Evolutionary conservation across 2,888 invertebrate species (phyloP).

Genomic region (Allolobophora icterica): DNA sequence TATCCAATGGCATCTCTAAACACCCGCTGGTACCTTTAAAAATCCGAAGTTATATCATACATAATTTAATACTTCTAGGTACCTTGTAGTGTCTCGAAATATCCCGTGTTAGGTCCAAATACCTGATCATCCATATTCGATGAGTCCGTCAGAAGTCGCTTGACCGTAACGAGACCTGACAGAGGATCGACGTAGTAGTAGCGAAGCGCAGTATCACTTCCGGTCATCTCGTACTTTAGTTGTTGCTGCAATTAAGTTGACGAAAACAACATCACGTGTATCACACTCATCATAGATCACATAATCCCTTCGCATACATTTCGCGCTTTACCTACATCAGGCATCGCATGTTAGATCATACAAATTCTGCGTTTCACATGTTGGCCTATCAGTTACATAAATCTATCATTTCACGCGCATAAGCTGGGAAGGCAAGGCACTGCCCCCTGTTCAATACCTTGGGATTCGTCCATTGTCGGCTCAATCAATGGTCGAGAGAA

Average conservation of each 20-base stretch:
- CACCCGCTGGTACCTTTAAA: background rate
- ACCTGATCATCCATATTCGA: slow-evolving; percentile 46
- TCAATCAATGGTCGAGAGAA: no score
- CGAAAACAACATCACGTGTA: background rate
- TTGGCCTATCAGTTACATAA: background rate
- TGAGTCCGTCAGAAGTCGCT: slow-evolving; percentile 46
- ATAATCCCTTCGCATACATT: background rate
- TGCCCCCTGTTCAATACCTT: no score
- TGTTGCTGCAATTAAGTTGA: slow-evolving; percentile 38
- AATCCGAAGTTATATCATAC: background rate
- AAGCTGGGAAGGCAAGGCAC: no score
- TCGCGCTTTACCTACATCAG: no score
- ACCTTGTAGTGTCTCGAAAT: background rate
- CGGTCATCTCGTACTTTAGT: slow-evolving; percentile 46
- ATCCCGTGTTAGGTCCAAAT: background rate
- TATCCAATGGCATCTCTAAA: background rate
- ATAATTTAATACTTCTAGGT: background rate
- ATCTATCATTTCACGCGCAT: background rate
- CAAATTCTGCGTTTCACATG: background rate
- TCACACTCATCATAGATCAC: background rate
- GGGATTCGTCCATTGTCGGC: no score
- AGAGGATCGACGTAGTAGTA: slow-evolving; percentile 52
- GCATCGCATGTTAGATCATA: background rate
- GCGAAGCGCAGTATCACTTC: slow-evolving; percentile 37
- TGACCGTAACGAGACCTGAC: slow-evolving; percentile 50